Evolutionary conservation across 2,888 invertebrate genomes (phyloP).

Genomic region (Ariolimax columbianus): DNA sequence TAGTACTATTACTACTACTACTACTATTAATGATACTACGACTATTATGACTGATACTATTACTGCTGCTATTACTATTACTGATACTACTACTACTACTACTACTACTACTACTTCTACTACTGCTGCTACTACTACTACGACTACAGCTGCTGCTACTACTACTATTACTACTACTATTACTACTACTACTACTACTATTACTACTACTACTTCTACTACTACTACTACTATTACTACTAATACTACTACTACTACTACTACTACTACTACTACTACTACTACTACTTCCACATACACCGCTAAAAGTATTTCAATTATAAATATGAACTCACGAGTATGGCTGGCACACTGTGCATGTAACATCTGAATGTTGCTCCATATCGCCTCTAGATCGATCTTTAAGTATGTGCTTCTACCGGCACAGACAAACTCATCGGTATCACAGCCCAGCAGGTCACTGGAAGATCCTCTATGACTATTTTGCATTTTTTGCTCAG

Average conservation of each 20-base stretch:
- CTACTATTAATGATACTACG: neutral
- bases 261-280: neutral
- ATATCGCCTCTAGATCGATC: slow-evolving; percentile 60
- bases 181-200: neutral
- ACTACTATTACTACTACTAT: no score
- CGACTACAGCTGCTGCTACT: no score
- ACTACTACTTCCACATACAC: neutral
- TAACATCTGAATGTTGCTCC: slow-evolving; percentile 59
- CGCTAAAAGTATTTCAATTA: neutral
- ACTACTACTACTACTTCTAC: no score
- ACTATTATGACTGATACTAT: neutral
- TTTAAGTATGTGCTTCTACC: slow-evolving; percentile 59
- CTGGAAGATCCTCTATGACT: neutral
- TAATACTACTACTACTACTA: no score
- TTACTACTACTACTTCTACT: neutral
- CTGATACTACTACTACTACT: neutral
- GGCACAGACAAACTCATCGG: slow-evolving; percentile 52
- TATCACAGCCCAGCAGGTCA: neutral
- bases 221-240: neutral
- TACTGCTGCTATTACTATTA: neutral
- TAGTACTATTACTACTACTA: slow-evolving; percentile 28
- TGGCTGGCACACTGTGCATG: slow-evolving; percentile 52
- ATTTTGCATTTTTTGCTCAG: neutral
- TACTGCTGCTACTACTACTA: no score
- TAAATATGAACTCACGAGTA: slow-evolving; percentile 52